These are phyloP conservation scores for Trichopoda pennipes DNA, from an alignment of 2,888 invertebrate genomes.

Conservation along the genomic window DNA sequence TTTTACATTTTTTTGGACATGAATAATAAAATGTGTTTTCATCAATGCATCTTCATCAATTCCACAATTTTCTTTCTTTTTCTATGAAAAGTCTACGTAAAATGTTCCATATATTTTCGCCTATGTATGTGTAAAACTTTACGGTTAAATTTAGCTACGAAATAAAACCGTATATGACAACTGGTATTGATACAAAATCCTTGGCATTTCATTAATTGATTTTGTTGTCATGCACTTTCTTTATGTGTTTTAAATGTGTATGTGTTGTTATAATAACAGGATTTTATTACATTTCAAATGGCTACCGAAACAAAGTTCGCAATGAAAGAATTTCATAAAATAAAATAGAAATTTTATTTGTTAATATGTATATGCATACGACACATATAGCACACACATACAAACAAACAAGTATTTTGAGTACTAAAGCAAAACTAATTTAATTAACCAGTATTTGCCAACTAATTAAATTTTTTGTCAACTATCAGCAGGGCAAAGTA, in stretches of 20 bases:
- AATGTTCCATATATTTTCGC: not conserved
- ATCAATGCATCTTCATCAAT: not conserved
- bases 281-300: constrained; percentile 39
- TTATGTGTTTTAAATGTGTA: not conserved
- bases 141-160: constrained; percentile 13
- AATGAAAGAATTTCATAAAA: constrained; percentile 33
- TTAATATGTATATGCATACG: not conserved
- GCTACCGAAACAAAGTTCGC: constrained; percentile 42
- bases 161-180: constrained; percentile 36
- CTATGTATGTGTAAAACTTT: not conserved
- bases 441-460: constrained; percentile 43
- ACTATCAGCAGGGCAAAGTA: not conserved
- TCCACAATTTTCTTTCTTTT: not conserved
- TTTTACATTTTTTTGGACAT: too few relatives aligned
- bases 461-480: constrained; percentile 20
- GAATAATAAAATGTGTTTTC: not conserved
- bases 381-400: not conserved
- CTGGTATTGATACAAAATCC: constrained; percentile 41
- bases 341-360: constrained; percentile 20
- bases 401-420: not conserved
- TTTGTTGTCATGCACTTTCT: constrained; percentile 27
- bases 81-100: not conserved
- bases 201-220: constrained; percentile 56
- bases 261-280: not conserved
- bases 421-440: constrained; percentile 8